Evolutionary conservation across 2,888 invertebrate species (phyloP).

Genomic region (Papilio demoleus): DNA sequence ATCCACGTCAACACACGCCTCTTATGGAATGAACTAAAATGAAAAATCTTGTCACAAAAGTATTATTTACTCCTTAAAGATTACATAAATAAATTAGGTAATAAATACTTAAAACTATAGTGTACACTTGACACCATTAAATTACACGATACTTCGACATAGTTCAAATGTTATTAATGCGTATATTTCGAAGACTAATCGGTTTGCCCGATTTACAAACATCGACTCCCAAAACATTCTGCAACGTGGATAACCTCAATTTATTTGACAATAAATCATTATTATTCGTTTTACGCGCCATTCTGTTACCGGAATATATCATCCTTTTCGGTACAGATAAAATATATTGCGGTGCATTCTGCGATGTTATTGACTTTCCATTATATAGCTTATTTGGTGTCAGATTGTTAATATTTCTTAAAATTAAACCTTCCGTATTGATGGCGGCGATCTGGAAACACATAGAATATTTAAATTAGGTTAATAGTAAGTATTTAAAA

Average conservation of each 20-base stretch:
- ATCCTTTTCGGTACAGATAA: slow-evolving; percentile 44
- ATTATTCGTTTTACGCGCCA: slow-evolving; percentile 41
- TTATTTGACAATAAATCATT: slow-evolving; percentile 54
- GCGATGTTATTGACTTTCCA: slow-evolving; percentile 48
- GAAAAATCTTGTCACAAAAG: not conserved
- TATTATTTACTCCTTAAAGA: slow-evolving; percentile 13
- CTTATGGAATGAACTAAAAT: too few species aligned
- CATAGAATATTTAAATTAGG: not conserved
- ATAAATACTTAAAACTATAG: slow-evolving; percentile 23
- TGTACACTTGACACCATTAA: not conserved
- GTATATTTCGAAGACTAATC: slow-evolving; percentile 16
- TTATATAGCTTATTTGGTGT: slow-evolving; percentile 39
- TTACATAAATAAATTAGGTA: slow-evolving; percentile 9
- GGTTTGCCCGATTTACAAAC: slow-evolving; percentile 43
- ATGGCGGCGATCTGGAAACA: slow-evolving; percentile 41
- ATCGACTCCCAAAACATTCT: slow-evolving; percentile 55
- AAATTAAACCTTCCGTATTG: slow-evolving; percentile 18
- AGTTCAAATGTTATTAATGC: too few species aligned
- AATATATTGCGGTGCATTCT: slow-evolving; percentile 41
- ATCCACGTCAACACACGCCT: too few species aligned
- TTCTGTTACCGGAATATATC: slow-evolving; percentile 49
- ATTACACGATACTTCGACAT: not conserved
- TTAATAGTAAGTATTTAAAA: not conserved
- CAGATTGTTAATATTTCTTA: slow-evolving; percentile 36
- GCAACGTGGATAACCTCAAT: slow-evolving; percentile 55